These are phyloP conservation scores for Teleiodes luculella DNA, from an alignment of 2,888 invertebrate genomes.

Conservation along the genomic window DNA sequence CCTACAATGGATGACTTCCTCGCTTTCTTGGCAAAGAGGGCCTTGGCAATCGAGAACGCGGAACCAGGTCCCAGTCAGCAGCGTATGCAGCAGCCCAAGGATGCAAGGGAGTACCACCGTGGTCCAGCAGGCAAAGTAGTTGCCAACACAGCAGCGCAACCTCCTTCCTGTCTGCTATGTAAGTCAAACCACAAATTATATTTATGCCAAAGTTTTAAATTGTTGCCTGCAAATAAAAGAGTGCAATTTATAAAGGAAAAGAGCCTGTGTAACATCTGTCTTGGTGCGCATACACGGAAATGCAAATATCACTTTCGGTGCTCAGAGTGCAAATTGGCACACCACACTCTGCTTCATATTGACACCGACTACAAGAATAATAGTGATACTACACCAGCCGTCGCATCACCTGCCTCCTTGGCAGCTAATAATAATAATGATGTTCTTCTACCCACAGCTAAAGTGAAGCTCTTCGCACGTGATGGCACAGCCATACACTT, in stretches of 20 bases:
- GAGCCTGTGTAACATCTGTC: conserved; percentile 19
- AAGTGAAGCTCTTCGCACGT: conserved; percentile 13
- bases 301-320: conserved; percentile 20
- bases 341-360: conserved; percentile 10
- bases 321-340: conserved; percentile 16
- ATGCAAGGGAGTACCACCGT: too few species aligned
- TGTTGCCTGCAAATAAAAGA: conserved; percentile 8
- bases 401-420: neutral
- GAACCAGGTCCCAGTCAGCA: too few species aligned
- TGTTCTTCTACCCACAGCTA: conserved; percentile 17
- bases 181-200: conserved; percentile 20
- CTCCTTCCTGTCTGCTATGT: conserved; percentile 12
- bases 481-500: conserved; percentile 16
- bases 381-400: too few species aligned
- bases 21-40: conserved; percentile 2
- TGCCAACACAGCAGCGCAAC: neutral
- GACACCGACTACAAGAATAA: neutral
- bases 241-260: conserved; percentile 15
- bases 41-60: conserved; percentile 12
- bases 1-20: conserved; percentile 2
- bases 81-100: too few species aligned
- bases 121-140: too few species aligned
- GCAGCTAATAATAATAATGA: neutral
- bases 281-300: conserved; percentile 13
- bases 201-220: conserved; percentile 18